A percentile compares a stretch with the other conserved stretches of the same genome.
These are phyloP conservation scores for Tetropium fuscum DNA, from an alignment of 2,888 invertebrate species.

Conservation along the genomic window DNA sequence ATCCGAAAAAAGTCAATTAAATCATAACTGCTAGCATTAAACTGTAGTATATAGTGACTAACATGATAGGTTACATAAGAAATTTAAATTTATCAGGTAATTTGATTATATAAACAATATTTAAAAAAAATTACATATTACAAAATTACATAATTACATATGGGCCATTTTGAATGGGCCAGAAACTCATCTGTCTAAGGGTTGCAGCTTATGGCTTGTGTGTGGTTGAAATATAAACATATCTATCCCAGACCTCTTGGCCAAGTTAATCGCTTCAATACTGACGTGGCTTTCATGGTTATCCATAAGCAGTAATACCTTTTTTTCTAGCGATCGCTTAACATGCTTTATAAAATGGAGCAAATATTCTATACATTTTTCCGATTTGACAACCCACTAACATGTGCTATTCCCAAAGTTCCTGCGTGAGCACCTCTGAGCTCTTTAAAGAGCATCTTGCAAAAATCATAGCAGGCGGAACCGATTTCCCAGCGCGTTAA, in stretches of 20 bases:
- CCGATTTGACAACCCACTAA: neutral
- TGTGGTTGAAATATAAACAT: neutral
- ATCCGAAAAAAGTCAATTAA: no score
- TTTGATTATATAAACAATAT: no score
- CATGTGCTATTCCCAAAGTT: neutral
- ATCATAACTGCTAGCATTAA: no score
- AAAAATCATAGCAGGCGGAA: neutral
- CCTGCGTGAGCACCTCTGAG: neutral
- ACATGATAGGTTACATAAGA: no score
- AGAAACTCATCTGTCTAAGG: neutral
- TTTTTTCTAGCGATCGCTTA: neutral
- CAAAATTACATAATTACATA: no score
- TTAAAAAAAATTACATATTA: no score
- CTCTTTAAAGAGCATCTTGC: neutral
- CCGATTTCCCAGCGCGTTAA: neutral
- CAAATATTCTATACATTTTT: no score
- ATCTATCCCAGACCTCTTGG: neutral
- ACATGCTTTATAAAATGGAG: no score
- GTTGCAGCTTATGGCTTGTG: neutral
- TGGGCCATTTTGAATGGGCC: neutral
- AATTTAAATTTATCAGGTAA: no score
- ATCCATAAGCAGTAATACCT: neutral
- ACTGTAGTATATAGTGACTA: no score
- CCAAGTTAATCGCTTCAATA: neutral
- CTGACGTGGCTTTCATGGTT: constrained; percentile 4